Evolutionary conservation across 2,888 invertebrate species (phyloP).

Genomic region (Coelogynopora nodosa): DNA sequence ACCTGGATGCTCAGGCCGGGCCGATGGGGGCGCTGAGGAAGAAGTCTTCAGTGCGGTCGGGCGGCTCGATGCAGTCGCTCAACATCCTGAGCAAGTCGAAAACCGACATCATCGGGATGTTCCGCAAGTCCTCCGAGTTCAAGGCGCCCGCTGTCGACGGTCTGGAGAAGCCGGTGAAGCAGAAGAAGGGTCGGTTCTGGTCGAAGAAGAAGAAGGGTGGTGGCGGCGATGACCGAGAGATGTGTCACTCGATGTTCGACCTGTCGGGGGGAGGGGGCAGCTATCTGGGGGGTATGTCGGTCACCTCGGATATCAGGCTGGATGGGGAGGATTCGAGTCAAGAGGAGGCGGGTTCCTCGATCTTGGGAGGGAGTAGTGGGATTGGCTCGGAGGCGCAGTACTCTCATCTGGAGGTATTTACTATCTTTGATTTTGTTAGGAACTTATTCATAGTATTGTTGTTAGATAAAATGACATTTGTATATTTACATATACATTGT

Average conservation of each 20-base stretch:
- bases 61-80: conserved; percentile 10
- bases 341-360: background rate
- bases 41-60: background rate
- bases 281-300: background rate
- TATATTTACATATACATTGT: no score
- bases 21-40: background rate
- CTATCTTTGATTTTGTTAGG: no score
- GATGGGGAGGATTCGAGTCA: background rate
- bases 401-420: no score
- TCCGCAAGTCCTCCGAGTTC: background rate
- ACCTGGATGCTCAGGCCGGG: background rate
- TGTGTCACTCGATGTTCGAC: background rate
- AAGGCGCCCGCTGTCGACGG: background rate
- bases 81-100: background rate
- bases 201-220: background rate
- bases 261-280: background rate
- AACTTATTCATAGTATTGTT: no score
- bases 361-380: background rate
- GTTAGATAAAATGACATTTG: no score
- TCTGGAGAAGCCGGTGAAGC: background rate
- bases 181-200: background rate
- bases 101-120: background rate
- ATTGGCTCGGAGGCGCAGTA: conserved; percentile 14
- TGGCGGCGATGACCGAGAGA: background rate
- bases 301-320: background rate